Evolutionary conservation across 2,888 invertebrate species (phyloP).

Genomic region (Augiades crinisus): DNA sequence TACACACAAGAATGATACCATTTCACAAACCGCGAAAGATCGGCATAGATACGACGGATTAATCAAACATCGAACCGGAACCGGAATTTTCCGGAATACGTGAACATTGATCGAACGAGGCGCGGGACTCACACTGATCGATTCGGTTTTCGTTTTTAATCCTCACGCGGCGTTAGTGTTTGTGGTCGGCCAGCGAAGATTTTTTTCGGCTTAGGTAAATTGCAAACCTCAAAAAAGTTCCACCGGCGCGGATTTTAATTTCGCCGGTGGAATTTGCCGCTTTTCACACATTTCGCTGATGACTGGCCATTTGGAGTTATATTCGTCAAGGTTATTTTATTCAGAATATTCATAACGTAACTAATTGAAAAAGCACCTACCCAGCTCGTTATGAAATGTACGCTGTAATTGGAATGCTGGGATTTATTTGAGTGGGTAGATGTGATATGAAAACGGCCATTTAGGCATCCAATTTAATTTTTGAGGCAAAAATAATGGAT

Average conservation of each 20-base stretch:
- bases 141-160: conserved; percentile 17
- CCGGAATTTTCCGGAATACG: neutral
- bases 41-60: too few relatives aligned
- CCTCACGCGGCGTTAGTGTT: conserved; percentile 6
- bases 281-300: conserved; percentile 15
- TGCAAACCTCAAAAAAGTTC: conserved; percentile 21
- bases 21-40: too few relatives aligned
- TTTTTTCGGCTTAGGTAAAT: conserved; percentile 18
- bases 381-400: conserved; percentile 1
- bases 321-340: conserved; percentile 4
- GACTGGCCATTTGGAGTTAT: conserved; percentile 10
- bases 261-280: conserved; percentile 6
- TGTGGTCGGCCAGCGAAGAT: conserved; percentile 6
- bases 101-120: conserved; percentile 18
- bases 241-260: conserved; percentile 11
- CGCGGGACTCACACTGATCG: conserved; percentile 4
- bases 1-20: too few relatives aligned
- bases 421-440: neutral
- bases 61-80: too few relatives aligned
- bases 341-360: conserved; percentile 16
- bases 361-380: conserved; percentile 8
- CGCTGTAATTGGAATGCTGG: neutral
- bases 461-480: neutral
- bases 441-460: neutral
- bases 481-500: neutral